Evolutionary conservation across 1,140 invertebrate species (phyloP), one percentile per base, ranked within the genome.

Genomic region (Coelopa frigida): DNA sequence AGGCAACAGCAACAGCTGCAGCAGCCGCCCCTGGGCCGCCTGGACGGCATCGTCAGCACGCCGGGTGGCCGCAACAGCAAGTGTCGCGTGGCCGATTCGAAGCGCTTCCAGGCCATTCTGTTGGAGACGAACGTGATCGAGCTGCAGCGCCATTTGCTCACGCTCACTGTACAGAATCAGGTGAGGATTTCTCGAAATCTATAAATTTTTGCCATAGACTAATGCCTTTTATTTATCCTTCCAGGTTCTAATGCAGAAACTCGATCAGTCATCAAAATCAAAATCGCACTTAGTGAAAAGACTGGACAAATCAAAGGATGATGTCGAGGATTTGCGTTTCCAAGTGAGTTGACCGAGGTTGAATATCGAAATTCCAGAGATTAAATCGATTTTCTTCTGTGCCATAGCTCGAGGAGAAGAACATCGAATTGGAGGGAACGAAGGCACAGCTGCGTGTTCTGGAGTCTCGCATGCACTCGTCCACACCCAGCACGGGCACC

Each of bases 161-260:
- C 80, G 6, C 79, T 84, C 46, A 85, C 85, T 58, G 85, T 88
- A 61, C 82, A 89, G 63, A 88, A 89, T 76, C 83, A 91, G 80
- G 87, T 89, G 56, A 63, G 5, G 18, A 15, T 33, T 33, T 21
- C n/a, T 26, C 23, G 4, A 15, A 14, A 27, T 17, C 18, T 1
- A 27, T 14, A 3, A 32, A 14, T 24, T 18, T 42, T 32, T 41
- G 17, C 14, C 14, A 21, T n/a, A 14, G 24, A 21, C n/a, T 33
- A 3, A 14, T 33, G 4, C 31, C n/a, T 11, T 10, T 8, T 38
- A 27, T 35, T 41, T 29, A 4, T 1, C 26, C 14, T 40, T 75
- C 4, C 72, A 86, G 84, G 77, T 81, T 57, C 72, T 85, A 51
- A 75, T 76, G 55, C 78, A 81, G 56, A 76, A 80, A 71, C 60